Percentiles rank a stretch among this genome's conserved stretches.
These are phyloP conservation scores for Patella ulyssiponensis DNA, from an alignment of 2,888 invertebrate genomes.

Conservation along the genomic window DNA sequence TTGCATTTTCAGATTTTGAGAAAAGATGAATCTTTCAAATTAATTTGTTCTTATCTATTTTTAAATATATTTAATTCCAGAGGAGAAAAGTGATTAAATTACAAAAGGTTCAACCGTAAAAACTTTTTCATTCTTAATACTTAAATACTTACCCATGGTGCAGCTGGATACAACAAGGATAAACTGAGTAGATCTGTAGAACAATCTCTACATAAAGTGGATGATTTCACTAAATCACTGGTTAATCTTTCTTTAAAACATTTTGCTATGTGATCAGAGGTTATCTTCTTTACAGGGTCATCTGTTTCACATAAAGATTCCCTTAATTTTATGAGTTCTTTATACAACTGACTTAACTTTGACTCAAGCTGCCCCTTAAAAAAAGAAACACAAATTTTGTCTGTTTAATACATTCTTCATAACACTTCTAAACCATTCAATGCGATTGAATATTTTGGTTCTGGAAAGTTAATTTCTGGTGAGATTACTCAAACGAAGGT, in stretches of 20 bases:
- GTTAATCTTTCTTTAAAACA: constrained; percentile 52
- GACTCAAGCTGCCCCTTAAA: constrained; percentile 64
- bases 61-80: too few species aligned
- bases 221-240: constrained; percentile 52
- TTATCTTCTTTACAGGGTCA: constrained; percentile 19
- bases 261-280: constrained; percentile 45
- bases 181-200: constrained; percentile 59
- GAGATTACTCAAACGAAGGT: too few species aligned
- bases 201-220: constrained; percentile 58
- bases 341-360: constrained; percentile 59
- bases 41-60: too few species aligned
- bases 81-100: too few species aligned
- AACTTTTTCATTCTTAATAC: too few species aligned
- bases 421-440: too few species aligned
- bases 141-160: constrained; percentile 63
- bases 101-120: too few species aligned
- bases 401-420: too few species aligned
- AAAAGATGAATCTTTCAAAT: too few species aligned
- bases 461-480: too few species aligned
- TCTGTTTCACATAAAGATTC: constrained; percentile 34
- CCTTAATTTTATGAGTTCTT: constrained; percentile 55
- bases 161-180: constrained; percentile 62
- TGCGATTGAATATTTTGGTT: too few species aligned
- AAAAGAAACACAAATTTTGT: constrained; percentile 12
- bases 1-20: too few species aligned